Evolutionary conservation across 2,888 invertebrate species (phyloP), one percentile per base, ranked within the genome.

Genomic region (Endomychus coccineus): DNA sequence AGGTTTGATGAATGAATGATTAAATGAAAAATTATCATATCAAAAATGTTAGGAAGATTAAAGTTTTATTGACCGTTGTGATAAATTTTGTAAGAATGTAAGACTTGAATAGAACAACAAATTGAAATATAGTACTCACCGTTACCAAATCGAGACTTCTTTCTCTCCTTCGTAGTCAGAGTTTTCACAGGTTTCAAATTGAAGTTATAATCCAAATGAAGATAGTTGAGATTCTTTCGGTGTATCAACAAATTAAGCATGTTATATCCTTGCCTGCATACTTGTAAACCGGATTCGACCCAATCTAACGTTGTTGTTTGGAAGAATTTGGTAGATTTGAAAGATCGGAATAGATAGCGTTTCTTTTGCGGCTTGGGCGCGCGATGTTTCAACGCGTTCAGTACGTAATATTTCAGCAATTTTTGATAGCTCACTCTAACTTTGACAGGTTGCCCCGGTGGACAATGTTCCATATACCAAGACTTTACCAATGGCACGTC

Each of bases 161-260:
- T 98, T 66, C 98, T 80, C 65, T 99, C 98, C 62, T 99, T 98
- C 0, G 98, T 99, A 0, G 98, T 99, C 43, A 99, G 72, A 0
- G 98, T 99, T 65, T 99, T 98, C 1, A 99, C 98, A 0, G 98
- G 98, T 63, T 99, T 99, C 66, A 99, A 75, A 67, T 99, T 99
- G 66, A 99, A 99, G 67, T 99, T 99, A 67, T 98, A 99, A 71
- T 99, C 98, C 68, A 99, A 77, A 77, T 99, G 98, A 16, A 99
- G 77, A 60, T 99, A 99, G 68, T 99, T 99, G 41, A 99, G 75
- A 68, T 99, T 99, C 70, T 99, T 99, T 43, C 98, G 83, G 67
- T 99, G 98, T 59, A 99, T 99, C 46, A 99, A 73, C 43, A 99
- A 73, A 66, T 99, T 99, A 45, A 99, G 70, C 98, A 99, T 99